These are phyloP conservation scores for Bathynomus jamesi DNA, from an alignment of 1,140 invertebrate genomes.

Conservation along the genomic window DNA sequence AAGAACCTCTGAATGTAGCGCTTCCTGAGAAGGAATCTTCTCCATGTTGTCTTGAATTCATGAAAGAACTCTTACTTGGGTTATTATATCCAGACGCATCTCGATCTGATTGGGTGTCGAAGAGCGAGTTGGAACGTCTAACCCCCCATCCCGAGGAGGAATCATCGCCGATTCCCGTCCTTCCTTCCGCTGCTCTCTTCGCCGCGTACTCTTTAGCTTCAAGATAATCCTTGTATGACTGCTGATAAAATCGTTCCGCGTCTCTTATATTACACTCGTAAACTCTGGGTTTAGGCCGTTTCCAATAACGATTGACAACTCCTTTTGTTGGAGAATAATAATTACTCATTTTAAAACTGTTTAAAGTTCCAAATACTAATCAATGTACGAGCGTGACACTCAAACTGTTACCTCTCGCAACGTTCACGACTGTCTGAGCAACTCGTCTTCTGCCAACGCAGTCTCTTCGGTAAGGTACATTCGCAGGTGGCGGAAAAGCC, in stretches of 20 bases:
- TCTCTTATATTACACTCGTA: slow-evolving; percentile 35
- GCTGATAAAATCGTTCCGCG: slow-evolving; percentile 31
- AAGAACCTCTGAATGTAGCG: neutral
- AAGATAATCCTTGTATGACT: slow-evolving; percentile 27
- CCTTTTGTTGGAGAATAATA: neutral
- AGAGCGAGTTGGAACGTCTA: neutral
- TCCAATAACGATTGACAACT: slow-evolving; percentile 31
- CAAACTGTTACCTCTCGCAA: neutral
- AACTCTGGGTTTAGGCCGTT: slow-evolving; percentile 31
- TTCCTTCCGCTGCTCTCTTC: neutral
- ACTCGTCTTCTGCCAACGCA: neutral
- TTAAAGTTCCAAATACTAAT: neutral
- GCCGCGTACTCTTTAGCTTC: slow-evolving; percentile 21
- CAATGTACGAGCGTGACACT: neutral
- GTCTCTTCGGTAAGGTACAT: neutral
- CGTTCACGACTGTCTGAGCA: neutral
- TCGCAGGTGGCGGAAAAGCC: neutral
- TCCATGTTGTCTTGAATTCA: neutral
- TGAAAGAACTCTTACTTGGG: neutral
- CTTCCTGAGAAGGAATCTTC: neutral
- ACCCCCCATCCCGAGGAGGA: slow-evolving; percentile 5
- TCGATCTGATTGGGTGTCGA: no score
- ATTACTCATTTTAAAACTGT: neutral
- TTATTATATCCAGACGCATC: slow-evolving; percentile 5
- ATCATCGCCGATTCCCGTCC: neutral